phyloP scores from a whole-genome alignment of 2,888 invertebrate genomes.

The Aphidius colemani region DNA sequence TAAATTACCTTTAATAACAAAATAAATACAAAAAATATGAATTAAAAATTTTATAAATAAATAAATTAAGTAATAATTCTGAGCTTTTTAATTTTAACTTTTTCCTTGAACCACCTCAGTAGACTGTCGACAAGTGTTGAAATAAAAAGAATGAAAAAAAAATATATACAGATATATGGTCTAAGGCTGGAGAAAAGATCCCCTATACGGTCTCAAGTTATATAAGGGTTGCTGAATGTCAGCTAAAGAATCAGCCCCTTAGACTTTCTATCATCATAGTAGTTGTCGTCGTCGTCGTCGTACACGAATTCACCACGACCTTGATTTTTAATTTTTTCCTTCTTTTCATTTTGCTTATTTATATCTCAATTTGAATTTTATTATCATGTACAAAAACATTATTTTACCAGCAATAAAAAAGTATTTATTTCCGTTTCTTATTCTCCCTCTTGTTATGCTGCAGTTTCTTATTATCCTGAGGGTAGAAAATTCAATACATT shows the following conservation, averaged over 20 bases:
- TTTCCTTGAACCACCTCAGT: slow-evolving; percentile 19
- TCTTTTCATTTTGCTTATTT: slow-evolving; percentile 36
- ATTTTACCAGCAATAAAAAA: no score
- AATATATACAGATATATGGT: no score
- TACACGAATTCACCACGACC: slow-evolving; percentile 21
- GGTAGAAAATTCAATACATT: no score
- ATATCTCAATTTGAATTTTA: slow-evolving; percentile 57
- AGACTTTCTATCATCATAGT: slow-evolving; percentile 23
- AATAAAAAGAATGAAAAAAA: no score
- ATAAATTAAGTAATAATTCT: slow-evolving; percentile 22
- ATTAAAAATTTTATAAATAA: neutral
- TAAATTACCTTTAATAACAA: neutral
- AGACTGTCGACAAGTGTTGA: no score
- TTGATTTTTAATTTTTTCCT: slow-evolving; percentile 21
- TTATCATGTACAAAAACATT: slow-evolving; percentile 46
- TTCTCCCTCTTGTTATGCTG: slow-evolving; percentile 9
- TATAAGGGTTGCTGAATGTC: slow-evolving; percentile 45
- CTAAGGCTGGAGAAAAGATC: no score
- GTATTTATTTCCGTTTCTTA: slow-evolving; percentile 15
- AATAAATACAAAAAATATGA: neutral
- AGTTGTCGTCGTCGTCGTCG: slow-evolving; percentile 17
- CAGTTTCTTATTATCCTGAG: neutral
- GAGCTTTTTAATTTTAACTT: slow-evolving; percentile 39
- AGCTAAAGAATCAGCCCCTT: slow-evolving; percentile 33
- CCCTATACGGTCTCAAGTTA: slow-evolving; percentile 33